These are phyloP conservation scores for Megalurothrips usitatus DNA, from an alignment of 2,888 invertebrate genomes.

Conservation along the genomic window DNA sequence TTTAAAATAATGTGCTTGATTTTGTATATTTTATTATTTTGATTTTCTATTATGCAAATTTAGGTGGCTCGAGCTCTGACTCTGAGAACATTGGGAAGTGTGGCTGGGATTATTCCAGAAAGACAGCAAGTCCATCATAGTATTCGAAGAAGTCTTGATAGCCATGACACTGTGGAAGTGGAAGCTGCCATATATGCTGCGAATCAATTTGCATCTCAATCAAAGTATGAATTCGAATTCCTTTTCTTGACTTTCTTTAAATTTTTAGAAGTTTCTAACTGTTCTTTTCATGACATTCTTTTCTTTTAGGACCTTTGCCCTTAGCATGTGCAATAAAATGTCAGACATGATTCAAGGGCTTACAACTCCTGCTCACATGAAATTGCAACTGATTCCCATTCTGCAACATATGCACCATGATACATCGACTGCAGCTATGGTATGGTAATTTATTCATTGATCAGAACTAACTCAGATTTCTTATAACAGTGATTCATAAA, in stretches of 20 bases:
- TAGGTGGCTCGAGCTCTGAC: constrained; percentile 81
- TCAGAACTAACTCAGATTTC: background rate
- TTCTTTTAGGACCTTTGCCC: constrained; percentile 77
- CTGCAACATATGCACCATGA: constrained; percentile 91
- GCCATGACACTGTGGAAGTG: constrained; percentile 92
- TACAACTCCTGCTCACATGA: constrained; percentile 87
- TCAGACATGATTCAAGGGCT: constrained; percentile 92
- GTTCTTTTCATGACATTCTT: background rate
- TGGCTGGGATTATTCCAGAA: constrained; percentile 90
- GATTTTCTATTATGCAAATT: background rate
- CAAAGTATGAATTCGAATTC: constrained; percentile 58
- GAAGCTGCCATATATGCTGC: constrained; percentile 95
- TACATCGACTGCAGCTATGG: constrained; percentile 66
- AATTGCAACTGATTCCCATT: constrained; percentile 84
- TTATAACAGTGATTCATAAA: constrained; percentile 29
- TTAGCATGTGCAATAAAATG: constrained; percentile 91
- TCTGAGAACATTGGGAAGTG: constrained; percentile 81
- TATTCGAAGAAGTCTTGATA: constrained; percentile 84
- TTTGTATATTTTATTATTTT: constrained; percentile 6
- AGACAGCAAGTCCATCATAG: constrained; percentile 93
- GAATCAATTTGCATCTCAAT: constrained; percentile 89
- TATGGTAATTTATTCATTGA: constrained; percentile 41
- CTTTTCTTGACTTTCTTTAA: background rate
- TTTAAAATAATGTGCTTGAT: constrained; percentile 2
- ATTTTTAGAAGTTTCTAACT: background rate